Conservation (phyloP, 1,140 invertebrate genomes). For the Harlomillsia oculata region DNA sequence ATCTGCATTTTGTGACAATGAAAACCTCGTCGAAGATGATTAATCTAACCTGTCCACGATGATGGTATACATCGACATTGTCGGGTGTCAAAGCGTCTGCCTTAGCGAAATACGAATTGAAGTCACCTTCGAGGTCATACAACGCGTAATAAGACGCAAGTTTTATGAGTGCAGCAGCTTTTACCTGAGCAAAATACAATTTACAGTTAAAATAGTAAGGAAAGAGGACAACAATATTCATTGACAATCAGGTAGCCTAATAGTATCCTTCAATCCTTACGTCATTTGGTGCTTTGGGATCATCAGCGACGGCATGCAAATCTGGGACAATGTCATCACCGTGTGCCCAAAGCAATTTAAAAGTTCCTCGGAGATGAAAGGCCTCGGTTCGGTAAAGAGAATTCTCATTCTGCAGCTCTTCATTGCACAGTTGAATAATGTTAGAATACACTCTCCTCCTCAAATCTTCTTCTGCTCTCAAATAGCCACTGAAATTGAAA, state of each 20-base stretch:
- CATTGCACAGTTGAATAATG: background rate
- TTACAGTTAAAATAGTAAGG: background rate
- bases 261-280: constrained; percentile 31
- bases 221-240: background rate
- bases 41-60: constrained; percentile 55
- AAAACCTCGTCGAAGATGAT: too few species aligned
- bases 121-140: constrained; percentile 58
- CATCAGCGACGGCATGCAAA: constrained; percentile 54
- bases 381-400: constrained; percentile 52
- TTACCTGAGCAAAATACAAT: constrained; percentile 42
- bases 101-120: constrained; percentile 62
- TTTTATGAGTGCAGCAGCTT: constrained; percentile 83
- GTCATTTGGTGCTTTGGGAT: constrained; percentile 48
- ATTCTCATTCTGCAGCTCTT: constrained; percentile 39
- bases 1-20: too few species aligned
- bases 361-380: constrained; percentile 66
- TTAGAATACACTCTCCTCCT: constrained; percentile 42
- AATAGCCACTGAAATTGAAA: too few species aligned
- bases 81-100: constrained; percentile 65
- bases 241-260: background rate
- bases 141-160: constrained; percentile 72
- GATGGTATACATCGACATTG: constrained; percentile 76
- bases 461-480: too few species aligned
- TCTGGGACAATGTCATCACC: constrained; percentile 61
- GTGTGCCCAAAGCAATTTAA: constrained; percentile 64